Percentiles rank a stretch among this genome's conserved stretches.
Conservation (phyloP, 2,888 invertebrate species). For the Arrhopalites spinosus region DNA sequence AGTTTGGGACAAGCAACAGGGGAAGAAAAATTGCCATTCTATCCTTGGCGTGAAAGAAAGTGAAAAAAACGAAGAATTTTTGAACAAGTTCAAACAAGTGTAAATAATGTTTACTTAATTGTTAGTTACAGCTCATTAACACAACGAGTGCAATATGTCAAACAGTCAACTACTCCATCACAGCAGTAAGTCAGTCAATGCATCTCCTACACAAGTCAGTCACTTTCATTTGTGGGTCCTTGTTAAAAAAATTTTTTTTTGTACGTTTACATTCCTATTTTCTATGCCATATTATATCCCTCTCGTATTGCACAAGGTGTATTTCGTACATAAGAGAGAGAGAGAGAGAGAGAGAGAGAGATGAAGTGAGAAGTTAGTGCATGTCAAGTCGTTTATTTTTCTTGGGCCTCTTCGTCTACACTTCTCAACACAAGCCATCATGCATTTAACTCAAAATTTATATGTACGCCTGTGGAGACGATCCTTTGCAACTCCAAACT, state of each 20-base stretch:
- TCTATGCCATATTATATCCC: no score
- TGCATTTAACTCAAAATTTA: no score
- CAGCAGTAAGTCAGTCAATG: no score
- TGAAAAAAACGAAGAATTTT: neutral
- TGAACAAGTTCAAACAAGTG: constrained; percentile 6
- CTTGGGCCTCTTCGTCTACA: constrained; percentile 9
- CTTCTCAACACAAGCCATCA: neutral
- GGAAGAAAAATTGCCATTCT: no score
- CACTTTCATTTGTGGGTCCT: neutral
- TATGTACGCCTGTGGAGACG: no score
- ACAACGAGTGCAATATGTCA: constrained; percentile 28
- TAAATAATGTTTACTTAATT: constrained; percentile 28
- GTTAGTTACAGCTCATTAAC: constrained; percentile 23
- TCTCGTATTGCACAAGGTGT: no score
- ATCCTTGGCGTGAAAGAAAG: no score
- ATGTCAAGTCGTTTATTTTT: constrained; percentile 37
- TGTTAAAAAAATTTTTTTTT: neutral
- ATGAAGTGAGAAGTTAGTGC: constrained; percentile 27
- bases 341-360: neutral
- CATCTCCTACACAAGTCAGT: neutral
- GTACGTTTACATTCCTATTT: neutral
- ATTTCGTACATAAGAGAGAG: neutral
- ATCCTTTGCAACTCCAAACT: no score
- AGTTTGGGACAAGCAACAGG: neutral
- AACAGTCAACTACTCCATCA: neutral